A percentile compares a stretch with the other conserved stretches of the same genome.
These are phyloP conservation scores for Anagyrus pseudococci DNA, from an alignment of 2,888 invertebrate species.

Conservation along the genomic window DNA sequence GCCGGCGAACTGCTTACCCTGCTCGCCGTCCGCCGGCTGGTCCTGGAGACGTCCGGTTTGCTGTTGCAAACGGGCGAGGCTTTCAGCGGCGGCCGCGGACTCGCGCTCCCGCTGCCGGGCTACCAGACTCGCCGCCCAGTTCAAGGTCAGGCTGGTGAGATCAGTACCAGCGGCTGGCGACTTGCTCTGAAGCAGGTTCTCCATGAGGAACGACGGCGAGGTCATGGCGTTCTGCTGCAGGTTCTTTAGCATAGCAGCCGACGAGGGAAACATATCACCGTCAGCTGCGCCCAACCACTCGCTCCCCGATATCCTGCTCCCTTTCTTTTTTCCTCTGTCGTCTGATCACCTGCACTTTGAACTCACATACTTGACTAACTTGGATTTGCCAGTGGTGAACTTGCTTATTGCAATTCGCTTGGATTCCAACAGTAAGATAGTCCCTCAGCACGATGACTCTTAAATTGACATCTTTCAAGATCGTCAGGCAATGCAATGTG, in stretches of 20 bases:
- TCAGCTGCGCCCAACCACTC: not conserved
- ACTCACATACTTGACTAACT: not conserved
- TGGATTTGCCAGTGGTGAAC: not conserved
- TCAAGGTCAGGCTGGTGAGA: constrained; percentile 66
- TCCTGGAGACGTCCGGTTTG: constrained; percentile 35
- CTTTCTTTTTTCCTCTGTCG: too few relatives aligned
- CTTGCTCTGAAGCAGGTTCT: constrained; percentile 69
- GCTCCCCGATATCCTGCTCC: too few relatives aligned
- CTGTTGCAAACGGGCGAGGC: constrained; percentile 41
- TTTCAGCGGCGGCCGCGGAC: constrained; percentile 43
- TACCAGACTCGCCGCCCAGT: constrained; percentile 61
- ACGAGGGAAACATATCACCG: constrained; percentile 55
- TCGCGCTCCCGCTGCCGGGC: constrained; percentile 57
- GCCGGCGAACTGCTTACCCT: too few relatives aligned
- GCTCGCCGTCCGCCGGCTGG: constrained; percentile 37
- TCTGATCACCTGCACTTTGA: not conserved
- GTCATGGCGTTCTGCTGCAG: constrained; percentile 63
- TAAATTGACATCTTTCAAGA: too few relatives aligned
- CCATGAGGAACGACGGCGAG: constrained; percentile 70
- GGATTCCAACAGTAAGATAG: too few relatives aligned
- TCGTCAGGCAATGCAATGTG: too few relatives aligned
- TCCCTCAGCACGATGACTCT: too few relatives aligned
- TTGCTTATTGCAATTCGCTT: too few relatives aligned
- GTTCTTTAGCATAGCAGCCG: constrained; percentile 61
- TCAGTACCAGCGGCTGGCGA: constrained; percentile 57